Evolutionary conservation across 1,140 invertebrate genomes (phyloP).

Genomic region (Drosophila tristis): DNA sequence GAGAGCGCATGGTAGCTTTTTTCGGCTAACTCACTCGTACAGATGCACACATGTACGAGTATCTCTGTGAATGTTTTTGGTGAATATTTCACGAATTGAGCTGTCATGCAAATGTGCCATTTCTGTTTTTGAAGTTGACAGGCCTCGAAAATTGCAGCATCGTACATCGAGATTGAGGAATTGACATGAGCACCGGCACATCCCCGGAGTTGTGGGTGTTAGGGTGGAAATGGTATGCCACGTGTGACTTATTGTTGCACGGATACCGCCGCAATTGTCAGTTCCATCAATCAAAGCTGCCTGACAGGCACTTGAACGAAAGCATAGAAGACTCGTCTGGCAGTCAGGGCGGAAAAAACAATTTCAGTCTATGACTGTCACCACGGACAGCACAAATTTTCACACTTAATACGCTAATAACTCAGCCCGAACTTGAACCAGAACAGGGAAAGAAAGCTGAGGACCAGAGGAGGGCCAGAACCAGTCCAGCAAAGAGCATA

Average conservation of each 20-base stretch:
- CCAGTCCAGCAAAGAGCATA: conserved; percentile 27
- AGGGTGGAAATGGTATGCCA: conserved; percentile 1
- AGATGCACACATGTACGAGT: conserved; percentile 22
- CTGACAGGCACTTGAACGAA: conserved; percentile 56
- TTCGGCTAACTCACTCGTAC: conserved; percentile 34
- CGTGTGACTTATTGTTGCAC: conserved; percentile 43
- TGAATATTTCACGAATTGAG: conserved; percentile 80
- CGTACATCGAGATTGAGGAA: conserved; percentile 57
- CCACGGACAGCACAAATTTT: conserved; percentile 39
- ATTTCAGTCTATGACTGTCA: conserved; percentile 40
- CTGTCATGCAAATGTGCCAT: conserved; percentile 80
- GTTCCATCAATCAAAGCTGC: conserved; percentile 67
- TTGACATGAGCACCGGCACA: conserved; percentile 14
- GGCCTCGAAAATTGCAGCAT: conserved; percentile 74
- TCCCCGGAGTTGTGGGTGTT: background rate
- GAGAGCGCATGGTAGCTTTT: conserved; percentile 11
- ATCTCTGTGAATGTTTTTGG: conserved; percentile 16
- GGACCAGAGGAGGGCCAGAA: conserved; percentile 5
- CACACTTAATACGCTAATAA: conserved; percentile 76
- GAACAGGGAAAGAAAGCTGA: conserved; percentile 1
- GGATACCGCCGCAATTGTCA: conserved; percentile 70
- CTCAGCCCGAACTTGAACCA: conserved; percentile 43
- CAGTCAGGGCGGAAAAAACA: conserved; percentile 14
- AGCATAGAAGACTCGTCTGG: conserved; percentile 6
- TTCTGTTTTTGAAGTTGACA: conserved; percentile 82